Conservation (phyloP, 2,113 vertebrate genomes). For the Microtus montanus region DNA sequence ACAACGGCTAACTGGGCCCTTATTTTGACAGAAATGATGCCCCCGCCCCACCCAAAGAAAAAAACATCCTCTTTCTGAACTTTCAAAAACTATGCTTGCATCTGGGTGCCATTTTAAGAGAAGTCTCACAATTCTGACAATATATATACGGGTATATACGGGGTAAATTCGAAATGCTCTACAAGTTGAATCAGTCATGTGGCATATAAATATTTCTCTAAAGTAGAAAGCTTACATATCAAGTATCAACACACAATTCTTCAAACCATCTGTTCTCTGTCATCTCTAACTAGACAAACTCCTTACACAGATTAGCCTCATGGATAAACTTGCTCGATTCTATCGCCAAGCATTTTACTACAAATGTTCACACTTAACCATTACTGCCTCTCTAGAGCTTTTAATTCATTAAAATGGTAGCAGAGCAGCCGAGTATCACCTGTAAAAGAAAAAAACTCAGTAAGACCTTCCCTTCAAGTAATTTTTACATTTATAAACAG, state of each 20-base stretch:
- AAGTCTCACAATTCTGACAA: not conserved
- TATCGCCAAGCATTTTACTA: slow-evolving; percentile 5
- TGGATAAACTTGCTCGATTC: not conserved
- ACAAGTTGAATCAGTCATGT: not conserved
- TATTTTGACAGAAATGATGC: not conserved
- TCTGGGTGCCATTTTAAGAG: not conserved
- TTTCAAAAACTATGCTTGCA: not conserved
- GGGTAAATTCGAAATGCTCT: not conserved
- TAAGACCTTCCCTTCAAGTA: slow-evolving; percentile 60
- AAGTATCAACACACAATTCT: not conserved
- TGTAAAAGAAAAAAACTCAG: slow-evolving; percentile 65
- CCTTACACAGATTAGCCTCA: not conserved
- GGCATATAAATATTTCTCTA: not conserved
- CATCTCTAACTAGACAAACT: not conserved
- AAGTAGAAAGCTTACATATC: not conserved
- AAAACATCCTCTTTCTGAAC: not conserved
- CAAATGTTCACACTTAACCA: slow-evolving; percentile 60
- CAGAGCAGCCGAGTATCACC: slow-evolving; percentile 65
- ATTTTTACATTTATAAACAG: slow-evolving; percentile 28
- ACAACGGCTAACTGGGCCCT: not conserved
- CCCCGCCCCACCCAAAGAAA: not conserved
- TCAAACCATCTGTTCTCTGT: slow-evolving; percentile 19
- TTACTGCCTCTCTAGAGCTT: slow-evolving; percentile 60
- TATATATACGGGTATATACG: too few relatives aligned
- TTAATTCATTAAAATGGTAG: slow-evolving; percentile 64